Conservation (phyloP, 2,797 vertebrate genomes). For the Chelmon rostratus region DNA sequence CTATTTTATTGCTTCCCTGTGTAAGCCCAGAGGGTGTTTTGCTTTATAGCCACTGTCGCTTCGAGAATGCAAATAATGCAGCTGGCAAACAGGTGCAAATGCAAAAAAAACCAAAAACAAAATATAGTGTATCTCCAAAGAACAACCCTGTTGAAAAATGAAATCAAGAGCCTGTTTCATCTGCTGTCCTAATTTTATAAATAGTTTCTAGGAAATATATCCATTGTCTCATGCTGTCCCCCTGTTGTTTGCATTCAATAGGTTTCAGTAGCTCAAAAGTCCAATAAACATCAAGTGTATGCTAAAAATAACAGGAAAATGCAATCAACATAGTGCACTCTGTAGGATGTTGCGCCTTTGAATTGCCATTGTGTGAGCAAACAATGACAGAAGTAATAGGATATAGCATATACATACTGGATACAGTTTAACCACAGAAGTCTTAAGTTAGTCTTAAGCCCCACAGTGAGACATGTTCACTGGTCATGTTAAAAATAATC, state of each 20-base stretch:
- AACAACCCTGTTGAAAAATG: conserved; percentile 25
- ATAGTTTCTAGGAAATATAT: conserved; percentile 62
- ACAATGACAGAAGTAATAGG: conserved; percentile 31
- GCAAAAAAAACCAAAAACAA: conserved; percentile 36
- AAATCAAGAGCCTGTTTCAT: conserved; percentile 58
- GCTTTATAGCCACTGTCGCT: neutral
- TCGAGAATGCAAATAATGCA: conserved; percentile 46
- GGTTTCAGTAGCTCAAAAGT: neutral
- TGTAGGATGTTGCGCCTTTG: conserved; percentile 25
- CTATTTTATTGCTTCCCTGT: neutral
- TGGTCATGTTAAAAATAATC: neutral
- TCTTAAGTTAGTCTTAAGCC: neutral
- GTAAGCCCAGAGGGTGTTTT: conserved; percentile 10
- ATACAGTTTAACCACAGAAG: neutral
- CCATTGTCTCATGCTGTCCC: conserved; percentile 66
- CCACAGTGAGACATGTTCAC: neutral
- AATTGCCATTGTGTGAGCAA: conserved; percentile 50
- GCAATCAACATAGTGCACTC: conserved; percentile 20
- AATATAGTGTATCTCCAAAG: conserved; percentile 48
- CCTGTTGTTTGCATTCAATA: conserved; percentile 68
- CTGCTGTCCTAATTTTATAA: conserved; percentile 52
- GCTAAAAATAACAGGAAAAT: conserved; percentile 72
- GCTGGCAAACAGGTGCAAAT: conserved; percentile 25
- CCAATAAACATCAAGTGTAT: conserved; percentile 41
- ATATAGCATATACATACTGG: neutral